A percentile compares a stretch with the other conserved stretches of the same genome.
phyloP scores from a whole-genome alignment of 64 coral and sea anemone species.

The Exaiptasia diaphana region DNA sequence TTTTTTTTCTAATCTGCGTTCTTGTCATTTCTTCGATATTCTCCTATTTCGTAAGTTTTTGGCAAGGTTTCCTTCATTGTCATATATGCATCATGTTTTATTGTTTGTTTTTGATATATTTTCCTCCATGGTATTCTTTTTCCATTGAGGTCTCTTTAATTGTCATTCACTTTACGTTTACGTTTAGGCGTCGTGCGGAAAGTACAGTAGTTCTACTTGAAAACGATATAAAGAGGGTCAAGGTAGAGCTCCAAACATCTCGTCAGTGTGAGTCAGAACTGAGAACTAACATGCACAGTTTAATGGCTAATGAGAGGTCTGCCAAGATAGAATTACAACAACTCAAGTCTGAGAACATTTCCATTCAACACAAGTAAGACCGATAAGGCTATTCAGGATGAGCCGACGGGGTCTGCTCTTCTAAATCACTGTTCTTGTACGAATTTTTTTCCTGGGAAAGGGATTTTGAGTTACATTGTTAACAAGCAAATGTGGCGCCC shows the following conservation, averaged over 20 bases:
- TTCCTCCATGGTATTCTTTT: too few relatives aligned
- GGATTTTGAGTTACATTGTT: too few relatives aligned
- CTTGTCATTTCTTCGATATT: too few relatives aligned
- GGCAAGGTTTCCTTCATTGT: too few relatives aligned
- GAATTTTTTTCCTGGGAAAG: too few relatives aligned
- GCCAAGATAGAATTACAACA: conserved; percentile 92
- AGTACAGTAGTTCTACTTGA: conserved; percentile 66
- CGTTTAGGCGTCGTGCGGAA: conserved; percentile 76
- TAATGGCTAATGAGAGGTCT: conserved; percentile 91
- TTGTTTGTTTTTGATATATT: too few relatives aligned
- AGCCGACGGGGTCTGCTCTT: too few relatives aligned
- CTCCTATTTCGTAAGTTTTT: too few relatives aligned
- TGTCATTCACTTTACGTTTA: neutral
- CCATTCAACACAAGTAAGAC: conserved; percentile 90
- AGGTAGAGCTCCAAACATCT: conserved; percentile 82
- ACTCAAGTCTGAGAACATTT: conserved; percentile 79
- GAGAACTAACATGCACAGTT: conserved; percentile 71
- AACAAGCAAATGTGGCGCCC: too few relatives aligned
- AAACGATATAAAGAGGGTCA: conserved; percentile 80
- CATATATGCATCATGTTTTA: too few relatives aligned
- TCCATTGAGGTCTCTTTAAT: neutral
- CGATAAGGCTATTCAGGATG: neutral
- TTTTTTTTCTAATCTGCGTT: too few relatives aligned
- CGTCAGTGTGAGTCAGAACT: conserved; percentile 81
- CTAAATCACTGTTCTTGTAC: too few relatives aligned